Evolutionary conservation across 2,797 vertebrate species (phyloP).

Genomic region (Pangasius djambal): DNA sequence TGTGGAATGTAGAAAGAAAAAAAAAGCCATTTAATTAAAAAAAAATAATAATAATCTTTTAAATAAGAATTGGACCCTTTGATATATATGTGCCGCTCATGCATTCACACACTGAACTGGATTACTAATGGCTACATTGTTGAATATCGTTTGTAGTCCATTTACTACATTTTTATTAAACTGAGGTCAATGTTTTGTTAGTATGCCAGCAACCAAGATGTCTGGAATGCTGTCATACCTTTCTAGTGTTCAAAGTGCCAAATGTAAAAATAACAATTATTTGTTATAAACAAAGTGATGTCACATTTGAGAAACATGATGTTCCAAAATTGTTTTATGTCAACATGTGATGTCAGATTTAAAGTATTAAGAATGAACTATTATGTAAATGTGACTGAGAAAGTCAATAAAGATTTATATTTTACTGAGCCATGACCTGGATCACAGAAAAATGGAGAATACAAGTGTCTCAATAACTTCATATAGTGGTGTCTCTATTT

Average conservation of each 20-base stretch:
- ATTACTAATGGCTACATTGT: neutral
- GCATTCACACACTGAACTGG: neutral
- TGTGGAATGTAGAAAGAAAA: conserved; percentile 3
- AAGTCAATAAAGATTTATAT: conserved; percentile 51
- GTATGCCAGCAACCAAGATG: conserved; percentile 12
- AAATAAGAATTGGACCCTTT: neutral
- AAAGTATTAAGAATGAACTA: conserved; percentile 43
- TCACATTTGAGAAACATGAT: conserved; percentile 42
- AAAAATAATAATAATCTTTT: neutral
- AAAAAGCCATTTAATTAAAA: conserved; percentile 16
- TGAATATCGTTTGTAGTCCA: neutral
- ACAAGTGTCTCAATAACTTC: neutral
- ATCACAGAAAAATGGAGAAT: neutral
- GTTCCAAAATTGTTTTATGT: conserved; percentile 39
- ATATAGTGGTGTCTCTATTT: neutral
- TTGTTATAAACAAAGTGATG: conserved; percentile 51
- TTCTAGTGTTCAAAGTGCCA: conserved; percentile 54
- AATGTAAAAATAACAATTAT: conserved; percentile 49
- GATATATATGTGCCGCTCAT: neutral
- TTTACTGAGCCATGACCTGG: conserved; percentile 20
- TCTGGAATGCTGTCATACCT: conserved; percentile 34
- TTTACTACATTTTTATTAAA: neutral
- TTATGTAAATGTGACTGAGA: conserved; percentile 36
- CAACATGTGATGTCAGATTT: conserved; percentile 37
- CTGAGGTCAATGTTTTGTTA: conserved; percentile 1